Evolutionary conservation across 2,888 invertebrate genomes (phyloP).

Genomic region (Mimachlamys varia): DNA sequence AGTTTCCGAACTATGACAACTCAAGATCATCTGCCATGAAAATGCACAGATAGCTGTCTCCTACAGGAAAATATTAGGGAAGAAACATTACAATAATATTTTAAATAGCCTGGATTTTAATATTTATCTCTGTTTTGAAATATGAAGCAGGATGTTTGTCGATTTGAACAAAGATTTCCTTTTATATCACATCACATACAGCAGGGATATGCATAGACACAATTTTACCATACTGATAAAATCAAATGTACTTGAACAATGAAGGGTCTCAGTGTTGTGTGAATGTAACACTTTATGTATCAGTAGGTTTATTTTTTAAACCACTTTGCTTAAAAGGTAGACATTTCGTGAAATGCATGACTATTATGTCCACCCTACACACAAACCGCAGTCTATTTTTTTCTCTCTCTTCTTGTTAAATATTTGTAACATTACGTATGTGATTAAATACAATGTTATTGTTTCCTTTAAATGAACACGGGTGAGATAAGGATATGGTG

Average conservation of each 20-base stretch:
- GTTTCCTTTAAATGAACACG: not conserved
- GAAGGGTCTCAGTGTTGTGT: not conserved
- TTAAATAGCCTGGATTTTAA: conserved; percentile 21
- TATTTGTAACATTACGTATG: conserved; percentile 27
- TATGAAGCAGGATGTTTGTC: conserved; percentile 30
- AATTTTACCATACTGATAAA: conserved; percentile 4
- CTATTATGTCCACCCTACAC: not conserved
- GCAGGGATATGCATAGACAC: not conserved
- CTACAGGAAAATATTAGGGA: not conserved
- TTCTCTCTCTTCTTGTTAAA: not conserved
- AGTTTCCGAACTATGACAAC: not conserved
- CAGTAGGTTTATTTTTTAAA: conserved; percentile 7
- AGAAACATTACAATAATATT: not conserved
- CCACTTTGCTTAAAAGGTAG: not conserved
- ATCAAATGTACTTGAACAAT: not conserved
- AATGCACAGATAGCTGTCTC: not conserved
- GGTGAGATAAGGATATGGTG: not conserved
- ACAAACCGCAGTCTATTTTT: not conserved
- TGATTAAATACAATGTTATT: conserved; percentile 25
- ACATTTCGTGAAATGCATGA: not conserved
- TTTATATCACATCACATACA: not conserved
- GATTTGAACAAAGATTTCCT: conserved; percentile 28
- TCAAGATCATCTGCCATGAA: not conserved
- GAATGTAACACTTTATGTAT: not conserved
- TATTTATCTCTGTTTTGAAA: conserved; percentile 31